These are phyloP conservation scores for Conus betulinus DNA, from an alignment of 1,140 invertebrate species.

Conservation along the genomic window DNA sequence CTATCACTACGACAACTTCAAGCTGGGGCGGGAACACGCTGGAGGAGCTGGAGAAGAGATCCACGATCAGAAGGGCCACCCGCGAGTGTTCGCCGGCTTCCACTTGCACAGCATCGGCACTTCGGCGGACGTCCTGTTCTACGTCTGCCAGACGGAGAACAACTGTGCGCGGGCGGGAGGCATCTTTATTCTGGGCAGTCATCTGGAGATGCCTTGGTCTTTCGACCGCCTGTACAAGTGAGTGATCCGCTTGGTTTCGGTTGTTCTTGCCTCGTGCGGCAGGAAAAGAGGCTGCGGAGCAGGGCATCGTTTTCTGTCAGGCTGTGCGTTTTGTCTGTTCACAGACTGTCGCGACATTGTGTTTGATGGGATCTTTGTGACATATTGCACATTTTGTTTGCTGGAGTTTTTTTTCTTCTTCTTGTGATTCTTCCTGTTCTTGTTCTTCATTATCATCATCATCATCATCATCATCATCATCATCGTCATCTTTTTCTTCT, in stretches of 20 bases:
- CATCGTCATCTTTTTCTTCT: not conserved
- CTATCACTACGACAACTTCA: slow-evolving; percentile 43
- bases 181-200: slow-evolving; percentile 36
- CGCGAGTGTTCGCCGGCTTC: slow-evolving; percentile 50
- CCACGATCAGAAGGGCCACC: slow-evolving; percentile 17
- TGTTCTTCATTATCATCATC: too few relatives aligned
- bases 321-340: too few relatives aligned
- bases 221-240: slow-evolving; percentile 39
- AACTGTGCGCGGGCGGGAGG: slow-evolving; percentile 22
- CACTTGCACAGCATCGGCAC: slow-evolving; percentile 41
- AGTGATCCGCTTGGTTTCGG: not conserved
- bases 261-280: not conserved
- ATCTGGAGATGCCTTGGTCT: slow-evolving; percentile 41
- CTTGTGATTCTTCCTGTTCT: too few relatives aligned
- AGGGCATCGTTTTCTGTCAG: too few relatives aligned
- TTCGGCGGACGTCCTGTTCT: slow-evolving; percentile 44
- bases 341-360: too few relatives aligned
- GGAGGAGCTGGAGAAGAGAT: slow-evolving; percentile 39
- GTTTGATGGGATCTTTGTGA: too few relatives aligned
- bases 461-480: too few relatives aligned
- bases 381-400: not conserved
- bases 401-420: too few relatives aligned
- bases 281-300: too few relatives aligned
- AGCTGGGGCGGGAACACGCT: slow-evolving; percentile 31
- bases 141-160: slow-evolving; percentile 24